Evolutionary conservation across 1,140 invertebrate species (phyloP).

Genomic region (Lanistes nyassanus): DNA sequence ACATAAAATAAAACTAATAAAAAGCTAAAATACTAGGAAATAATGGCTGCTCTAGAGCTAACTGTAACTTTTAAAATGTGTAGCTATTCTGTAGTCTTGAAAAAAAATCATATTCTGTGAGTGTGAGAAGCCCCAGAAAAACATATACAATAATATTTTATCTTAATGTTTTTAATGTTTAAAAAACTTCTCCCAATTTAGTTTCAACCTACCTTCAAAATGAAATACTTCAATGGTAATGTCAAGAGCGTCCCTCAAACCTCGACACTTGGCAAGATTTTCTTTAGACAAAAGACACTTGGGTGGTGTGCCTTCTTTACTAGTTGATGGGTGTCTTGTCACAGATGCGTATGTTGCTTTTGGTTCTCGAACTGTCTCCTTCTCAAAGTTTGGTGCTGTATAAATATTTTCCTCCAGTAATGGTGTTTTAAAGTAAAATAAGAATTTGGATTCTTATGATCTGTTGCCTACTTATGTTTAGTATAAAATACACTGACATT

Average conservation of each 20-base stretch:
- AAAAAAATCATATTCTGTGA: too few species aligned
- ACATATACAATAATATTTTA: too few species aligned
- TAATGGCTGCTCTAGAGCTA: not conserved
- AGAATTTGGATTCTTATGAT: too few species aligned
- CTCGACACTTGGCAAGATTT: constrained; percentile 17
- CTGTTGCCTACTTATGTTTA: too few species aligned
- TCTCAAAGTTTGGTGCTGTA: constrained; percentile 27
- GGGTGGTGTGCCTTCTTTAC: constrained; percentile 14
- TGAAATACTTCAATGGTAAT: constrained; percentile 27
- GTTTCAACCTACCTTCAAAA: constrained; percentile 21
- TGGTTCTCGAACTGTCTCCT: not conserved
- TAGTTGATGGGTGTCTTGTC: constrained; percentile 19
- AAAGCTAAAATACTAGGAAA: not conserved
- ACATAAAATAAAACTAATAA: constrained; percentile 4
- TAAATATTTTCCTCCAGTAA: not conserved
- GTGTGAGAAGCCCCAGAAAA: too few species aligned
- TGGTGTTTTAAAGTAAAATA: not conserved
- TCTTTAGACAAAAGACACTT: constrained; percentile 16
- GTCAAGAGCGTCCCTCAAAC: constrained; percentile 23
- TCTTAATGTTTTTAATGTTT: too few species aligned
- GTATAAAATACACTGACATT: too few species aligned
- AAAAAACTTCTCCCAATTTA: not conserved
- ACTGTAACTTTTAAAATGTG: too few species aligned
- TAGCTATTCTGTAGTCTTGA: too few species aligned
- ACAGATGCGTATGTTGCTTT: constrained; percentile 5